Evolutionary conservation across 2,888 invertebrate species (phyloP), one percentile per base, ranked within the genome.

Genomic region (Hydriomena furcata): DNA sequence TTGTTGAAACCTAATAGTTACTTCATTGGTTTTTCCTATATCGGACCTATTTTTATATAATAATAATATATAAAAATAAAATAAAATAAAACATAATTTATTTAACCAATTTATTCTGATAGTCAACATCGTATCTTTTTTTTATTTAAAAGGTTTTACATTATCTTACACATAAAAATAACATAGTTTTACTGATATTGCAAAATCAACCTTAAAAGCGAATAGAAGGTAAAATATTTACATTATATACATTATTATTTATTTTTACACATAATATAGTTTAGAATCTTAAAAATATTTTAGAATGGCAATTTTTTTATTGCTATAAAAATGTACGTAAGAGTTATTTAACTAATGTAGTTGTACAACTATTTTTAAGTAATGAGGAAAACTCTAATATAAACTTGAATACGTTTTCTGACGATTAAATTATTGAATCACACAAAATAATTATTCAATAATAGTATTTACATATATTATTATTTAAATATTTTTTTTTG

Each of bases 21-120:
- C n/a, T n/a, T n/a, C n/a, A n/a, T n/a, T n/a, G n/a, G n/a, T n/a
- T n/a, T n/a, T n/a, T n/a, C n/a, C n/a, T n/a, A n/a, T n/a, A n/a
- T n/a, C n/a, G n/a, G n/a, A n/a, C n/a, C n/a, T n/a, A n/a, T n/a
- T n/a, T n/a, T n/a, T n/a, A n/a, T n/a, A n/a, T n/a, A n/a, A n/a
- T n/a, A n/a, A n/a, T n/a, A n/a, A n/a, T n/a, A n/a, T 17, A 17
- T 17, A 4, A 17, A 3, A 24, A 24, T 31, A 11, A 25, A 38
- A 35, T 25, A 31, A 47, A 21, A 40, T 23, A 21, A 4, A 8
- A 32, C 1, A 20, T 12, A 34, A 37, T 17, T 52, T 31, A 42
- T 7, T 38, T 30, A 47, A 37, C 11, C 43, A 38, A 7, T 52
- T 52, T 52, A 52, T 52, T 52, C n/a, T 47, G 37, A 52, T 40